These are phyloP conservation scores for Anoura caudifer DNA, from an alignment of 2,113 vertebrate species.

Conservation along the genomic window DNA sequence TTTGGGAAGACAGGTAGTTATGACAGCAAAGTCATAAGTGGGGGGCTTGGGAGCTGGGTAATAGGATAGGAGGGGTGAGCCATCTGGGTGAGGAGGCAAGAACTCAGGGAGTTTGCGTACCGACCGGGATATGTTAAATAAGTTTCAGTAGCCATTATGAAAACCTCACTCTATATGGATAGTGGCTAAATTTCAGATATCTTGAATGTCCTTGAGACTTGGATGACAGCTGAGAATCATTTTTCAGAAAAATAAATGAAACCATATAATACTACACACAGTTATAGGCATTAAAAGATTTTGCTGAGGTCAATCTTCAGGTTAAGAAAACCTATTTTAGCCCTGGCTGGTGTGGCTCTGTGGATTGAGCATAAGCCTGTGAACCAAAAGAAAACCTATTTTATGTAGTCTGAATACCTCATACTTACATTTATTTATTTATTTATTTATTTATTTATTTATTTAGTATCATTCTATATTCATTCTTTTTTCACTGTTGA, in stretches of 20 bases:
- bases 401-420: not conserved
- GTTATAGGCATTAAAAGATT: not conserved
- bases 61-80: not conserved
- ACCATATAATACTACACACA: not conserved
- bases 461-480: no score
- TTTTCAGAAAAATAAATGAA: constrained; percentile 1
- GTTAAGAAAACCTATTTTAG: not conserved
- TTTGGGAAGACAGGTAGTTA: not conserved
- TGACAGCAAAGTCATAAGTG: not conserved
- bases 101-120: not conserved
- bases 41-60: not conserved
- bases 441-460: no score
- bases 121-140: not conserved
- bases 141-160: not conserved
- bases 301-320: not conserved
- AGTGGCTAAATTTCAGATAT: not conserved
- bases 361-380: no score
- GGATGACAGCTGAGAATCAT: not conserved
- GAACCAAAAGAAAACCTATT: not conserved
- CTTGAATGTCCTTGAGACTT: not conserved
- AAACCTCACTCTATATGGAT: not conserved
- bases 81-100: not conserved
- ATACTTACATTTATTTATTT: not conserved
- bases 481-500: no score
- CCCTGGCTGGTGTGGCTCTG: no score